These are phyloP conservation scores for Labeo rohita DNA, from an alignment of 2,113 vertebrate species.

Conservation along the genomic window DNA sequence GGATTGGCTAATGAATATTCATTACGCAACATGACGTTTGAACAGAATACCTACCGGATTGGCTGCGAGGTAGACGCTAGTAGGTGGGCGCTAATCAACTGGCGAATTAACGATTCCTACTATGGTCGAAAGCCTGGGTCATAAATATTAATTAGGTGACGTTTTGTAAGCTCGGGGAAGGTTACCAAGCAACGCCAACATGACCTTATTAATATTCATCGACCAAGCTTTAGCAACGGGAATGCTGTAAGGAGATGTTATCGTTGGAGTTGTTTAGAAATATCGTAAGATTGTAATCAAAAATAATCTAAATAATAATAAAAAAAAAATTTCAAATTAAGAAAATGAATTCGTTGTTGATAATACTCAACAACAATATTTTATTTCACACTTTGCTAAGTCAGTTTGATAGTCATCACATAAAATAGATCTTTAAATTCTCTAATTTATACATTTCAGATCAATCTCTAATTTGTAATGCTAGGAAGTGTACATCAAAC, in stretches of 20 bases:
- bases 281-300: neutral
- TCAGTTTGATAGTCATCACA: neutral
- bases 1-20: constrained; percentile 20
- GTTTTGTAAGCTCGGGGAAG: neutral
- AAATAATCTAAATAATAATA: neutral
- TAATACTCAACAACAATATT: no score
- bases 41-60: neutral
- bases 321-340: neutral
- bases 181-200: constrained; percentile 37
- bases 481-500: neutral
- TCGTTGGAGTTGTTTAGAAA: neutral
- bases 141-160: constrained; percentile 3
- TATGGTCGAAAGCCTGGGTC: neutral
- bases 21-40: constrained; percentile 3
- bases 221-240: neutral
- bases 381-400: neutral
- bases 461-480: neutral
- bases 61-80: neutral
- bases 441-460: neutral
- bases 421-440: neutral
- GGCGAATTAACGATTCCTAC: neutral
- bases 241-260: neutral
- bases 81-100: neutral
- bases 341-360: neutral
- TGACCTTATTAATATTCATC: constrained; percentile 31